These are phyloP conservation scores for Pachypanchax playfairii DNA, from an alignment of 2,113 vertebrate genomes.

Conservation along the genomic window DNA sequence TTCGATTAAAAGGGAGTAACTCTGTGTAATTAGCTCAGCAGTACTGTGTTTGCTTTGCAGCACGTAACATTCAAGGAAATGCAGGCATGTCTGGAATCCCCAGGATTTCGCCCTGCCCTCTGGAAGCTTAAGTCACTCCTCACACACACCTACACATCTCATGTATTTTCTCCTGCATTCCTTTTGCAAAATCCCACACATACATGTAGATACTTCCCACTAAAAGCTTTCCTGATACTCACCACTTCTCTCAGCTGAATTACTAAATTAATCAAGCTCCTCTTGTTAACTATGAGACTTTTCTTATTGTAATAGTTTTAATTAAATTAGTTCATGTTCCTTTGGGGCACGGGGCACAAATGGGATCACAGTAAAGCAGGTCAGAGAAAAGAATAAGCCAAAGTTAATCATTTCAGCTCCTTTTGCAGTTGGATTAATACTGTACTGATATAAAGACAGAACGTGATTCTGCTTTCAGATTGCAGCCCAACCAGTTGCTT, in stretches of 20 bases:
- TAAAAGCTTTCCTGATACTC: slow-evolving; percentile 3
- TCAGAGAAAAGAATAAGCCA: slow-evolving; percentile 21
- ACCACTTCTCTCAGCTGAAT: slow-evolving; percentile 6
- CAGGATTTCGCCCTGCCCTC: slow-evolving; percentile 63
- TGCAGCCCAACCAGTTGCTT: not conserved
- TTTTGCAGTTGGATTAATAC: not conserved
- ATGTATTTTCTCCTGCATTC: slow-evolving; percentile 27
- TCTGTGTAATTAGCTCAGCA: slow-evolving; percentile 10
- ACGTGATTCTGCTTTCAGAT: slow-evolving; percentile 12
- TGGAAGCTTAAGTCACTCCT: slow-evolving; percentile 26
- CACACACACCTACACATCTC: not conserved
- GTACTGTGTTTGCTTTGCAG: slow-evolving; percentile 46
- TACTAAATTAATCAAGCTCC: slow-evolving; percentile 21
- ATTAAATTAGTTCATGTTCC: slow-evolving; percentile 45
- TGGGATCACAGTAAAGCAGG: slow-evolving; percentile 31
- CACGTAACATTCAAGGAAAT: slow-evolving; percentile 68
- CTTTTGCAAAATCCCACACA: slow-evolving; percentile 49
- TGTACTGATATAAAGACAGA: not conserved
- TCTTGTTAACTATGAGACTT: slow-evolving; percentile 32
- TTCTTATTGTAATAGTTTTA: slow-evolving; percentile 40
- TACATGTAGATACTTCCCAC: slow-evolving; percentile 23
- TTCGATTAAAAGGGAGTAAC: slow-evolving; percentile 1
- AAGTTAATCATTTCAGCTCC: not conserved
- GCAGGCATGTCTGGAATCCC: slow-evolving; percentile 77
- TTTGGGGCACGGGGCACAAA: slow-evolving; percentile 26